Conservation (phyloP, 1,140 invertebrate genomes). For the Homarus americanus region DNA sequence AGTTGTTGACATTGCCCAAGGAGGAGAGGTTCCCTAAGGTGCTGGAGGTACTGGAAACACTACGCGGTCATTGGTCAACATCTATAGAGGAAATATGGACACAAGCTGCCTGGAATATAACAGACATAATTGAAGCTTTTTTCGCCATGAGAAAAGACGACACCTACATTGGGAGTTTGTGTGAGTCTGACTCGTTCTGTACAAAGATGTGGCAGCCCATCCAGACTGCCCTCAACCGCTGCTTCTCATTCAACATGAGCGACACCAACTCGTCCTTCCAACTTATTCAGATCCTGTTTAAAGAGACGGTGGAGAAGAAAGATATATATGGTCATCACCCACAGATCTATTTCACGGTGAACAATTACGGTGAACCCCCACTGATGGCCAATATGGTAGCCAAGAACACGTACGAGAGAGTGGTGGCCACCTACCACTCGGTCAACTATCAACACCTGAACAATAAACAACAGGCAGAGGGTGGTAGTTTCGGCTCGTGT, state of each 20-base stretch:
- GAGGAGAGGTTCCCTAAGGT: slow-evolving; percentile 13
- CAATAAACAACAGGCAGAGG: too few relatives aligned
- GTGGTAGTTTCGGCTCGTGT: too few relatives aligned
- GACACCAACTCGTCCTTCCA: not conserved
- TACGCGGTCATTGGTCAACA: not conserved
- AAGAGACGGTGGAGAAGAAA: not conserved
- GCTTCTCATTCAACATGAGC: slow-evolving; percentile 3
- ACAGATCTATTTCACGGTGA: slow-evolving; percentile 22
- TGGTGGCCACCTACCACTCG: not conserved
- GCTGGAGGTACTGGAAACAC: not conserved
- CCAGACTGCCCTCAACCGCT: slow-evolving; percentile 8
- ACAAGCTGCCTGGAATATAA: slow-evolving; percentile 13
- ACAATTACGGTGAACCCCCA: not conserved
- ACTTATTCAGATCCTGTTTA: not conserved
- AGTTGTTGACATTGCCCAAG: not conserved
- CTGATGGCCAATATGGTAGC: not conserved
- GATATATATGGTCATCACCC: not conserved
- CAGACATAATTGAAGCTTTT: not conserved
- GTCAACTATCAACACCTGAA: not conserved
- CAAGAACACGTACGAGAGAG: not conserved
- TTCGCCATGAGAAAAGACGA: not conserved
- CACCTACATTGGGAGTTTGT: not conserved
- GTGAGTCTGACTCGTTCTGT: not conserved
- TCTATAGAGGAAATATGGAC: slow-evolving; percentile 7
- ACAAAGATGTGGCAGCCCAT: not conserved